Base-by-base conservation (phyloP, 2,888 invertebrate species). In the Hydraecia micacea region DNA sequence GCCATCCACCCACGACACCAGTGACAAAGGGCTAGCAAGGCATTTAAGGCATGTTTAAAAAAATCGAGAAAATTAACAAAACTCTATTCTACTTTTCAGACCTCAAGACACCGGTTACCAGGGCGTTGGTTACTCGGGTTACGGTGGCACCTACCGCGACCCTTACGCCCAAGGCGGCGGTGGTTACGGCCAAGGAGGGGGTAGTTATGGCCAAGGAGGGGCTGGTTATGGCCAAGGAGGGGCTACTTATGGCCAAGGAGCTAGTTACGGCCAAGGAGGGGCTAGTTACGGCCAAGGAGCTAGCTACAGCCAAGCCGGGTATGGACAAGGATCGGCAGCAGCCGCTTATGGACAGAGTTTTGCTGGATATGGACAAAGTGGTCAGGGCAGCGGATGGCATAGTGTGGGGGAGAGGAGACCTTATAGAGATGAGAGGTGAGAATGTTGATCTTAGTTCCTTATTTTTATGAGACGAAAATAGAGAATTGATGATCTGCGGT, bases 381-480 rank as follows among this genome's bases (percentile, higher is more conserved):
- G 87, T 49, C 91, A 92, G 77, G 86, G 93, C 5, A 94, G 93
- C 62, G 96, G 96, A 3, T 96, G 96, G 96, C 93, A 93, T 8
- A 95, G 93, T 70, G 96, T 96, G 0, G 95, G 95, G 0, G 96
- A 95, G 70, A 90, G 96, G 63, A 90, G 96, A 76, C 96, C 96
- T 25, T 96, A 96, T 81, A 93, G 97, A 77, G 97, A 97, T 88
- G 95, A 97, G 89, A 97, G 95, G 95, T 96, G 77, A 84, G 84
- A 62, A 36, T 36, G 36, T 1, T 36, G 0, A 13, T 32, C 1
- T 13, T 58, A 55, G 8, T 13, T 62, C 1, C 15, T 36, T 67
- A 62, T 49, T 6, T 52, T 39, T 28, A 9, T 1, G 32, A 49
- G 32, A 68, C 5, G 0, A 68, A 28, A 55, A 32, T 32, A 5